Evolutionary conservation across 1,140 invertebrate species (phyloP), one percentile per base, ranked within the genome.

Genomic region (Drosophila ogumai): DNA sequence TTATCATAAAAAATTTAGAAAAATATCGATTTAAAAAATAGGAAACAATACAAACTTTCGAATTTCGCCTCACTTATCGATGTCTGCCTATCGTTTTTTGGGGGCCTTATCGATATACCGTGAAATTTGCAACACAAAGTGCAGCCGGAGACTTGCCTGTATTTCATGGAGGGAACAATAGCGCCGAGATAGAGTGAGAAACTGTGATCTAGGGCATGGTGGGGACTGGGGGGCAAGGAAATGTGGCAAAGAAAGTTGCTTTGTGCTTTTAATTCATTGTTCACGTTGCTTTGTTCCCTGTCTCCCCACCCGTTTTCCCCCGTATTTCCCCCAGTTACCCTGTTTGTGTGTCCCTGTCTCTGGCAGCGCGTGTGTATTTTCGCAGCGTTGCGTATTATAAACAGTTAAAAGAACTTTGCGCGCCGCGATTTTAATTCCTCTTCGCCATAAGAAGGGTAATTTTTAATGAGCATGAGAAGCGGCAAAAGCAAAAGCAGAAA

Each of bases 331-430:
- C 41, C 41, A 10, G 43, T 46, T 12, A 38, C 40, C 54, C 22
- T 60, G 32, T 57, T 60, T 55, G 32, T 31, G 25, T 36, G 25
- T 73, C 32, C 40, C 38, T 44, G 34, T 63, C 32, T 41, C 32
- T 49, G 41, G 34, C 40, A 46, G 28, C 46, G 55, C 49, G 49
- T 74, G 61, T 71, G 50, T 71, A 46, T 43, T 61, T 82, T 60
- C 76, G 84, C 76, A 74, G 82, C 80, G 84, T 80, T 88, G 82
- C 82, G 75, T 82, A 86, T 79, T 86, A 87, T 87, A 86, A 86
- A 86, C 82, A 87, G 85, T 87, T 87, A 88, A 87, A 84, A 77
- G 36, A 77, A 77, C 50, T 88, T 88, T 82, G 69, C 66, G 72
- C 66, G 61, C 79, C 76, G 87, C 84, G 68, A 41, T 88, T 88